Evolutionary conservation across 2,797 vertebrate species (phyloP), one percentile per base, ranked within the genome.

Genomic region (Megalops cyprinoides): DNA sequence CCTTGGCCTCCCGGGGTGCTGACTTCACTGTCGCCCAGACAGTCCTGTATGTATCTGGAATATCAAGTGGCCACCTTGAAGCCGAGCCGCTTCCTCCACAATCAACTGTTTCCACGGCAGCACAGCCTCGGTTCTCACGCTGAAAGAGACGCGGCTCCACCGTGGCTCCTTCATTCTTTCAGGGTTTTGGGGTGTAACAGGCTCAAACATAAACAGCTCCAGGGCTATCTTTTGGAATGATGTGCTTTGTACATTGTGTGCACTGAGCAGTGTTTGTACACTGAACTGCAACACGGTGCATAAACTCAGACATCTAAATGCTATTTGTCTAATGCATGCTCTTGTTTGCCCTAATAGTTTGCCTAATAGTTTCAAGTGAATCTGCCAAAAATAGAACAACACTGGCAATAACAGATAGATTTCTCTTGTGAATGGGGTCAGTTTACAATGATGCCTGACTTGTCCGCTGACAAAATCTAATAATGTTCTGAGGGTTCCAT

Each of bases 11-110:
- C 51, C 14, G 78, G 67, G 60, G 49, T 78, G 81, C 81, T 51
- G 76, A 74, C 75, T 85, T 62, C 79, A 74, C 81, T 69, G 56
- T 48, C 15, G 42, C n/a, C 20, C 51, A 81, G 81, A 44, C 20
- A 51, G 28, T 62, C 79, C 77, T 76, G 77, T 20, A 55, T 44
- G 55, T 71, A 49, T 37, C 42, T n/a, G 55, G 51, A 60, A 58
- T 83, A 77, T 53, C 65, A 80, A 80, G 23, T 28, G 48, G 6
- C 46, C 8, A 42, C 37, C 14, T n/a, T n/a, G 23, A 28, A 23
- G 23, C 53, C 25, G 20, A 31, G 4, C 67, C 8, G 8, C 53
- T 20, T 5, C 48, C 48, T 31, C n/a, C 20, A 25, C 12, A 31
- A 34, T 28, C 71, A 65, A 39, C 46, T 37, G 56, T 51, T 76